Evolutionary conservation across 2,888 invertebrate genomes (phyloP).

Genomic region (Phaonia tiefii): DNA sequence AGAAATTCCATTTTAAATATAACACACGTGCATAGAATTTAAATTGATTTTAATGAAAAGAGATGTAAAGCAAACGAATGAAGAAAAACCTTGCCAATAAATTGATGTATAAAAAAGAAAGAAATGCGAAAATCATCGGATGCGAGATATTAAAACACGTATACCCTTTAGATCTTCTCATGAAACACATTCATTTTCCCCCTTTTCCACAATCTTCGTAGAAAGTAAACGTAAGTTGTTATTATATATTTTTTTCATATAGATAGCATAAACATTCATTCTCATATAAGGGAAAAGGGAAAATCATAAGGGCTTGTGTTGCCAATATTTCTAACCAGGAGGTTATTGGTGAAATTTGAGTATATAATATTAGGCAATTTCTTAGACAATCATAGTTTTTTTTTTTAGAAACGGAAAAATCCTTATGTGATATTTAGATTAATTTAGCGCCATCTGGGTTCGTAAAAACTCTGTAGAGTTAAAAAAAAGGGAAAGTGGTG

Average conservation of each 20-base stretch:
- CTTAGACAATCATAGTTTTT: no score
- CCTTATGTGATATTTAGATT: no score
- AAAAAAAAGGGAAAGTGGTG: no score
- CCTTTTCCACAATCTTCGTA: neutral
- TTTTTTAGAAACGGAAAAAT: no score
- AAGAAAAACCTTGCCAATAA: constrained; percentile 54
- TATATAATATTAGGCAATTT: no score
- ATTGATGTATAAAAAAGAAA: constrained; percentile 53
- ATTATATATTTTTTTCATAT: constrained; percentile 1
- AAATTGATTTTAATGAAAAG: constrained; percentile 40
- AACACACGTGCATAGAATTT: constrained; percentile 58
- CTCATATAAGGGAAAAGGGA: neutral
- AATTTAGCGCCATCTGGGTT: no score
- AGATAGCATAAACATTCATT: no score
- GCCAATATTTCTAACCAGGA: no score
- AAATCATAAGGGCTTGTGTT: no score
- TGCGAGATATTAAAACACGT: constrained; percentile 51
- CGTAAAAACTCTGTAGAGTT: no score
- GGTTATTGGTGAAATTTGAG: no score
- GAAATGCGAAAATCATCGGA: constrained; percentile 52
- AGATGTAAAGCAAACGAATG: constrained; percentile 30
- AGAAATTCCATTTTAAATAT: constrained; percentile 49
- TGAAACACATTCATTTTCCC: constrained; percentile 46
- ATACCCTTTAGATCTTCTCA: constrained; percentile 56
- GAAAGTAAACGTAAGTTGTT: neutral